A percentile compares a stretch with the other conserved stretches of the same genome.
Evolutionary conservation across 2,797 vertebrate species (phyloP).

Genomic region (Onychomys torridus): DNA sequence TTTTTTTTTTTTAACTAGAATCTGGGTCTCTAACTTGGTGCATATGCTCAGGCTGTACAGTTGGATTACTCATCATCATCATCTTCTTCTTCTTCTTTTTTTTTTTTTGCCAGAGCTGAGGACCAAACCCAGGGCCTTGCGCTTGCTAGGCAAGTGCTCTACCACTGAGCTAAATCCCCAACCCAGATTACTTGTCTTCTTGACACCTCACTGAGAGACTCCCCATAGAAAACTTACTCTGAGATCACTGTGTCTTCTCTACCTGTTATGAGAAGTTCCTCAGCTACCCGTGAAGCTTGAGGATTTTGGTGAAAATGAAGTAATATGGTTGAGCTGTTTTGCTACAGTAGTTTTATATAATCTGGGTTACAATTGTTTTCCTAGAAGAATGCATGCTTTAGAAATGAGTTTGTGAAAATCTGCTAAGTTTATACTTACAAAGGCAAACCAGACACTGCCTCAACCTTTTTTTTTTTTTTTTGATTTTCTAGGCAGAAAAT

Average conservation of each 20-base stretch:
- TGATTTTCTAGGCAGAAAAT: background rate
- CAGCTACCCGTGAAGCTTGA: background rate
- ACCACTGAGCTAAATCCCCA: no score
- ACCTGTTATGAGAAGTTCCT: background rate
- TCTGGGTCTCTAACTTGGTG: background rate
- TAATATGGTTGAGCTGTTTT: background rate
- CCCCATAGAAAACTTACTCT: background rate
- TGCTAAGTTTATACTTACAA: background rate
- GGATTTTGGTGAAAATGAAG: background rate
- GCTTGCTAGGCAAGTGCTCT: no score
- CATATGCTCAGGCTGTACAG: background rate
- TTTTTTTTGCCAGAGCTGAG: no score
- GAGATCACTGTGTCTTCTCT: background rate
- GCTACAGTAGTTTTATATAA: constrained; percentile 15
- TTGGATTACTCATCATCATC: no score
- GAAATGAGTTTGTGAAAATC: background rate
- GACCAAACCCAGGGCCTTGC: no score
- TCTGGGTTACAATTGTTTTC: background rate
- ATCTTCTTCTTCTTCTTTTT: no score
- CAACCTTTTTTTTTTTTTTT: background rate
- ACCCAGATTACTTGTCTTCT: background rate
- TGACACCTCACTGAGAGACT: background rate
- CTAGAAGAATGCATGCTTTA: background rate
- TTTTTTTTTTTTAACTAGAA: constrained; percentile 22
- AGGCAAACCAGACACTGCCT: background rate